Evolutionary conservation across 2,888 invertebrate species (phyloP).

Genomic region (Aleiodes leptofemur): DNA sequence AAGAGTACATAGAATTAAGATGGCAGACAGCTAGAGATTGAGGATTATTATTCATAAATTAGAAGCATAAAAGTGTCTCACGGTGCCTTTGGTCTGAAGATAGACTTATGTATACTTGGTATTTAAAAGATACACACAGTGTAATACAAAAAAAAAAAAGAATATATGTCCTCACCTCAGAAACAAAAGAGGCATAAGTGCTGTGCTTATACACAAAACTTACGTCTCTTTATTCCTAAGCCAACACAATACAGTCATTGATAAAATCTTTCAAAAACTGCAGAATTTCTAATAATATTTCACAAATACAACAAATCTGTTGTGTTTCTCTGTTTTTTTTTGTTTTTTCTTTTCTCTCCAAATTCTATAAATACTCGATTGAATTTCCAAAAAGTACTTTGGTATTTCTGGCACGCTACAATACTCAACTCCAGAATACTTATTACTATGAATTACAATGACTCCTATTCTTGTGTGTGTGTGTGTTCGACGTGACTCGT

Average conservation of each 20-base stretch:
- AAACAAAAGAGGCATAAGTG: too few relatives aligned
- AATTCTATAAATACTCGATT: not conserved
- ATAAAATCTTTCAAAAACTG: not conserved
- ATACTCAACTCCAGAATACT: not conserved
- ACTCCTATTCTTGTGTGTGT: constrained; percentile 35
- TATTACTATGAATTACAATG: constrained; percentile 7
- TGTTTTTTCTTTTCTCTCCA: not conserved
- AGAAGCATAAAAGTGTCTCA: constrained; percentile 69
- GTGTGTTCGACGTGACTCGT: constrained; percentile 56
- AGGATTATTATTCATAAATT: constrained; percentile 70
- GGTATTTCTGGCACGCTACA: constrained; percentile 28
- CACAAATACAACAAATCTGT: too few relatives aligned
- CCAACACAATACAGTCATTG: not conserved
- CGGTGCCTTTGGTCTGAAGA: constrained; percentile 69
- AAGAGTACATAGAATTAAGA: constrained; percentile 66
- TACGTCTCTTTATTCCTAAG: too few relatives aligned
- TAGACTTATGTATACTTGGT: constrained; percentile 53
- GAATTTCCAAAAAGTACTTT: constrained; percentile 2
- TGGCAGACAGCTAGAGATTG: constrained; percentile 49
- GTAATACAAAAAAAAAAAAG: constrained; percentile 3
- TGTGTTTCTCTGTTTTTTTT: too few relatives aligned
- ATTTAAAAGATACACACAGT: constrained; percentile 41
- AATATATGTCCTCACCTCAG: too few relatives aligned
- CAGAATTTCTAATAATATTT: too few relatives aligned
- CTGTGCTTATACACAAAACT: too few relatives aligned